Percentiles rank a stretch among this genome's conserved stretches.
These are phyloP conservation scores for Euwallacea similis DNA, from an alignment of 1,140 invertebrate genomes.

Conservation along the genomic window DNA sequence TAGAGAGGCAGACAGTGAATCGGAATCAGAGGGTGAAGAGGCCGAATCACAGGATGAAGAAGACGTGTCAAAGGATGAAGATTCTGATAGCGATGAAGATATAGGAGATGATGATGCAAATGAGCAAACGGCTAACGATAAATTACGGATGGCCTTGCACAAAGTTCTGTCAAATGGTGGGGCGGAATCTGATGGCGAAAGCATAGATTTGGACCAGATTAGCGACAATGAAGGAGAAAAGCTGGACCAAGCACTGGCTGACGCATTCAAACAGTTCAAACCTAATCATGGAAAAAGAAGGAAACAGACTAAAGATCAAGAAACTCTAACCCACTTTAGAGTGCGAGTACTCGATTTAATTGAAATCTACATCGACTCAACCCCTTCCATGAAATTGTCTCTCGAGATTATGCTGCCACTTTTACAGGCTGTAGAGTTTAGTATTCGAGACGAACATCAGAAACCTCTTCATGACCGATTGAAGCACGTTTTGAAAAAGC, in stretches of 20 bases:
- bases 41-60: slow-evolving; percentile 48
- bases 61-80: slow-evolving; percentile 54
- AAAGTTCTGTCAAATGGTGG: slow-evolving; percentile 63
- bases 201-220: slow-evolving; percentile 75
- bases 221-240: slow-evolving; percentile 73
- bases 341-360: slow-evolving; percentile 70
- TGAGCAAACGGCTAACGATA: slow-evolving; percentile 66
- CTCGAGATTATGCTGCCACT: slow-evolving; percentile 69
- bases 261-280: slow-evolving; percentile 69
- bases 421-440: slow-evolving; percentile 66
- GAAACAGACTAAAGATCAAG: slow-evolving; percentile 67
- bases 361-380: slow-evolving; percentile 69
- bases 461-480: slow-evolving; percentile 66
- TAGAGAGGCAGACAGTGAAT: slow-evolving; percentile 52
- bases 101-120: slow-evolving; percentile 57
- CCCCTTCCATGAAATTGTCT: slow-evolving; percentile 64
- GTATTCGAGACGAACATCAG: slow-evolving; percentile 68
- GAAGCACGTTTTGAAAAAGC: slow-evolving; percentile 62
- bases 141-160: slow-evolving; percentile 65
- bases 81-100: slow-evolving; percentile 49
- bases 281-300: slow-evolving; percentile 62
- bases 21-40: slow-evolving; percentile 55
- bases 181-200: slow-evolving; percentile 65
- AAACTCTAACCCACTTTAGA: slow-evolving; percentile 69
- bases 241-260: slow-evolving; percentile 68